Percentiles rank a stretch among this genome's conserved stretches.
These are phyloP conservation scores for Triplophysa yarkandensis DNA, from an alignment of 2,797 vertebrate species.

Conservation along the genomic window DNA sequence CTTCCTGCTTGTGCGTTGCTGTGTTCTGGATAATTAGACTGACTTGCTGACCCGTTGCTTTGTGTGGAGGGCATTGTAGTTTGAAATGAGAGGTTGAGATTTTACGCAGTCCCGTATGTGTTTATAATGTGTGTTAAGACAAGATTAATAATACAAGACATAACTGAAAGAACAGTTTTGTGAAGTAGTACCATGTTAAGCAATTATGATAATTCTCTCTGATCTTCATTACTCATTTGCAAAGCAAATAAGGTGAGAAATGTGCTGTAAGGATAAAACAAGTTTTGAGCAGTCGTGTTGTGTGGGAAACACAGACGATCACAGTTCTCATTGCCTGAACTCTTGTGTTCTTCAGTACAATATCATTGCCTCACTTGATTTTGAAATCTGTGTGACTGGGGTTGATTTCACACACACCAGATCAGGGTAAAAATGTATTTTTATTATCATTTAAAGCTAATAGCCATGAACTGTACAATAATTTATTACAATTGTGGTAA, in stretches of 20 bases:
- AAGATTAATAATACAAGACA: too few species aligned
- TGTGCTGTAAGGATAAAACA: neutral
- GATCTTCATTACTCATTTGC: neutral
- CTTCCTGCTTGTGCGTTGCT: too few species aligned
- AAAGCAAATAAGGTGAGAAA: neutral
- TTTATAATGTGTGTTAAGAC: too few species aligned
- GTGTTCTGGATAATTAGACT: too few species aligned
- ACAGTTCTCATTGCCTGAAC: neutral
- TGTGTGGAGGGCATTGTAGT: too few species aligned
- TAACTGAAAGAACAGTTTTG: too few species aligned
- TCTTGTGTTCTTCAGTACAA: neutral
- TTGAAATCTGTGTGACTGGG: neutral
- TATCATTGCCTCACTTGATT: neutral
- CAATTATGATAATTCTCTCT: too few species aligned
- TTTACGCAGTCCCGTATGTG: too few species aligned
- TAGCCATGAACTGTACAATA: neutral
- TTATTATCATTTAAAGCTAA: neutral
- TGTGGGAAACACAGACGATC: neutral
- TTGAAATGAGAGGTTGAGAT: too few species aligned
- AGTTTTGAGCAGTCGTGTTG: neutral
- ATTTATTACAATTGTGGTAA: neutral
- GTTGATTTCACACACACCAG: neutral
- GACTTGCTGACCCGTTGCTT: too few species aligned
- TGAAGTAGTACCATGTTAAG: too few species aligned
- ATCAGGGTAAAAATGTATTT: neutral